Percentiles rank a stretch among this genome's conserved stretches.
Evolutionary conservation across 2,888 invertebrate species (phyloP).

Genomic region (Melipona bicolor): DNA sequence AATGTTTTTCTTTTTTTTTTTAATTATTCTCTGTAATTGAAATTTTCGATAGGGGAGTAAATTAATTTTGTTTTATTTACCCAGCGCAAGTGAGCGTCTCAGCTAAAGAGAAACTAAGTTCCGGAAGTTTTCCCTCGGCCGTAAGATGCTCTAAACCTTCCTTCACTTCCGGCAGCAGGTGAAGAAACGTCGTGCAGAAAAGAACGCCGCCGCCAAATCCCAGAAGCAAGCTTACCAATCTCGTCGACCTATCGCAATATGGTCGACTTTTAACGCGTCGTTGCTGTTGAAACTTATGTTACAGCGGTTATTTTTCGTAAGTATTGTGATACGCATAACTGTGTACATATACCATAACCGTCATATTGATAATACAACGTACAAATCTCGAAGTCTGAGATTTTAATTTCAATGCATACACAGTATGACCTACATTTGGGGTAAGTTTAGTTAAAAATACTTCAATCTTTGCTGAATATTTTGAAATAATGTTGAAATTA

Average conservation of each 20-base stretch:
- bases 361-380: slow-evolving; percentile 26
- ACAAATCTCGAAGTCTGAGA: slow-evolving; percentile 23
- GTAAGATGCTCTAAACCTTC: slow-evolving; percentile 88
- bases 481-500: not conserved
- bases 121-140: slow-evolving; percentile 84
- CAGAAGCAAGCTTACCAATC: slow-evolving; percentile 87
- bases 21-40: not conserved
- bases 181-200: slow-evolving; percentile 92
- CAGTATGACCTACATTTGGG: not conserved
- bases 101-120: slow-evolving; percentile 88
- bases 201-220: slow-evolving; percentile 95
- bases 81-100: slow-evolving; percentile 89
- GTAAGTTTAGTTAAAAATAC: not conserved
- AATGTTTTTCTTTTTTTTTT: not conserved
- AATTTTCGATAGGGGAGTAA: not conserved
- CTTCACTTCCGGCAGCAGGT: slow-evolving; percentile 91
- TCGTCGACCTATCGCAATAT: slow-evolving; percentile 72
- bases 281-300: slow-evolving; percentile 9
- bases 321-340: not conserved
- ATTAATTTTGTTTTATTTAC: slow-evolving; percentile 69
- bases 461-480: not conserved
- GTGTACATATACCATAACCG: slow-evolving; percentile 3
- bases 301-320: slow-evolving; percentile 3
- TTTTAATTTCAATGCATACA: not conserved
- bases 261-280: not conserved